Conservation (phyloP, 1,140 invertebrate species). For the Drosophila takahashii region DNA sequence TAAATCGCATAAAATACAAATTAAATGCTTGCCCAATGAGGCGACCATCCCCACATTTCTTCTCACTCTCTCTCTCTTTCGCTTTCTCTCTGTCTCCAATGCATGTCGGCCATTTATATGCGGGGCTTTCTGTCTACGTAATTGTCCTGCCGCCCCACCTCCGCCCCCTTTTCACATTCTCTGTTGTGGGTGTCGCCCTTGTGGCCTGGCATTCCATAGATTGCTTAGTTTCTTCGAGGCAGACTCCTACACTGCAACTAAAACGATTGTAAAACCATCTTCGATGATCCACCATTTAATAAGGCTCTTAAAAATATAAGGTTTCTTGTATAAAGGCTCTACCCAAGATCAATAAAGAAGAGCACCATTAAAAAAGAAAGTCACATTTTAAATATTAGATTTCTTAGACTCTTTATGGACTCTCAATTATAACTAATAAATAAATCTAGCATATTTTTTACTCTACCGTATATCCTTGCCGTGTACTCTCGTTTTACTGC, state of each 20-base stretch:
- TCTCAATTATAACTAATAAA: no score
- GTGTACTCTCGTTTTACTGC: neutral
- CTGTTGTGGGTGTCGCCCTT: constrained; percentile 46
- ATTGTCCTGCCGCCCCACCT: constrained; percentile 54
- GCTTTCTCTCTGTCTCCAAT: constrained; percentile 18
- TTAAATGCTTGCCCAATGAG: constrained; percentile 73
- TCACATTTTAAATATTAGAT: no score
- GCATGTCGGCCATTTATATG: constrained; percentile 62
- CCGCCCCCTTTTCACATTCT: constrained; percentile 12
- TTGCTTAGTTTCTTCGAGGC: constrained; percentile 39
- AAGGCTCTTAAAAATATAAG: no score
- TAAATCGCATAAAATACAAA: constrained; percentile 80
- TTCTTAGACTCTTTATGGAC: no score
- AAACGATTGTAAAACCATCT: no score
- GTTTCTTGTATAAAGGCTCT: no score
- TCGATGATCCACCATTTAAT: no score
- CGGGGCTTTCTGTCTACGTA: constrained; percentile 52
- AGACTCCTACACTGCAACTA: constrained; percentile 8
- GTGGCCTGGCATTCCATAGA: constrained; percentile 54
- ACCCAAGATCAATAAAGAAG: no score
- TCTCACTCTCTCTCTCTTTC: neutral
- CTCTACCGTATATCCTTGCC: neutral
- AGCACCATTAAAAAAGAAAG: no score
- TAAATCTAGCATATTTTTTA: no score
- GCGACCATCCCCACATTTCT: constrained; percentile 9